Evolutionary conservation across 1,140 invertebrate species (phyloP).

Genomic region (Eurosta solidaginis): DNA sequence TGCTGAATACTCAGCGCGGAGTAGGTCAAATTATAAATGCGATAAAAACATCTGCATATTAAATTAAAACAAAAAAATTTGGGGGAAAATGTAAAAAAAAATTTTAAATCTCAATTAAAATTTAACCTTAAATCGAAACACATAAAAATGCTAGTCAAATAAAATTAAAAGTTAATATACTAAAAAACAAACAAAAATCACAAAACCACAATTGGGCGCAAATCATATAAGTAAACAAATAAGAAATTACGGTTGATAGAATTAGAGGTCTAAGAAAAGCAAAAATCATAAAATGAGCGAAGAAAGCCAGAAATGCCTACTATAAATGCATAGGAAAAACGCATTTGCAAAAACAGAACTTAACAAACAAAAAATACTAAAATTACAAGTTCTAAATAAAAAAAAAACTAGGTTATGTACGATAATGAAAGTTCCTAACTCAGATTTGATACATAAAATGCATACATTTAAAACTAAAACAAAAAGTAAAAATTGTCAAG

Average conservation of each 20-base stretch:
- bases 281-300: too few species aligned
- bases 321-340: background rate
- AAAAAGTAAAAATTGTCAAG: too few species aligned
- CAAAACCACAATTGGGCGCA: background rate
- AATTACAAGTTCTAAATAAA: background rate
- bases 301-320: too few species aligned
- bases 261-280: background rate
- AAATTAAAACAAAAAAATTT: background rate
- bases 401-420: too few species aligned
- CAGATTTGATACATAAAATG: background rate
- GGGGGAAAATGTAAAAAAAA: background rate
- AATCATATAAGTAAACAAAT: background rate
- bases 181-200: slow-evolving; percentile 18
- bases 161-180: slow-evolving; percentile 19
- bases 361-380: too few species aligned
- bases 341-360: background rate
- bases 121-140: background rate
- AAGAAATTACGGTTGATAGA: background rate
- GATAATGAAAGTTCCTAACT: too few species aligned
- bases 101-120: background rate
- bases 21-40: too few species aligned
- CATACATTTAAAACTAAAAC: background rate
- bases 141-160: slow-evolving; percentile 16
- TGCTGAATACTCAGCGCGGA: too few species aligned
- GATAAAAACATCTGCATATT: too few species aligned